These are phyloP conservation scores for Notechis scutatus DNA, from an alignment of 2,113 vertebrate species.

Conservation along the genomic window DNA sequence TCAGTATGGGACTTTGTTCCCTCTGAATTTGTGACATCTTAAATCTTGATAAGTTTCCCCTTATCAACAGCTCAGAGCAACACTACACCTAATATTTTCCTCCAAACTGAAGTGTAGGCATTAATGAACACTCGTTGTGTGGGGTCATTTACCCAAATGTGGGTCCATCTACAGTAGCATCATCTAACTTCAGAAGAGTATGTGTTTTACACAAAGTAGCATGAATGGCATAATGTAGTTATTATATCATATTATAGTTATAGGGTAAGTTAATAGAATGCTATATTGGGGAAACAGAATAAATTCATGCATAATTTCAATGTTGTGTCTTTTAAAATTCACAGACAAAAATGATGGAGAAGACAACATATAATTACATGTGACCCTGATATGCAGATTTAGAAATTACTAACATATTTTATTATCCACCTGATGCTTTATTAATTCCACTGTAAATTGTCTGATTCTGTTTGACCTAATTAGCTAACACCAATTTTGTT, in stretches of 20 bases:
- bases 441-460: constrained; percentile 48
- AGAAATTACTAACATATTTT: background rate
- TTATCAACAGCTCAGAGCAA: background rate
- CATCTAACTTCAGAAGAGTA: too few species aligned
- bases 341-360: too few species aligned
- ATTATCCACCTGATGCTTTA: too few species aligned
- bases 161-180: background rate
- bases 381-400: background rate
- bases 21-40: background rate
- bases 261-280: too few species aligned
- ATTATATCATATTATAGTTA: background rate
- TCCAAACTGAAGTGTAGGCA: background rate
- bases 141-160: background rate
- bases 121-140: background rate
- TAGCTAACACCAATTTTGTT: constrained; percentile 49
- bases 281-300: too few species aligned
- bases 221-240: background rate
- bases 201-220: background rate
- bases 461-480: constrained; percentile 51
- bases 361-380: background rate
- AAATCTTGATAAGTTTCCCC: background rate
- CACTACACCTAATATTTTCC: background rate
- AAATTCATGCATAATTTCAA: too few species aligned
- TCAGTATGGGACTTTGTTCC: background rate
- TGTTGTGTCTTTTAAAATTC: too few species aligned